Evolutionary conservation across 2,888 invertebrate species (phyloP), one percentile per base, ranked within the genome.

Genomic region (Leucoma salicis): DNA sequence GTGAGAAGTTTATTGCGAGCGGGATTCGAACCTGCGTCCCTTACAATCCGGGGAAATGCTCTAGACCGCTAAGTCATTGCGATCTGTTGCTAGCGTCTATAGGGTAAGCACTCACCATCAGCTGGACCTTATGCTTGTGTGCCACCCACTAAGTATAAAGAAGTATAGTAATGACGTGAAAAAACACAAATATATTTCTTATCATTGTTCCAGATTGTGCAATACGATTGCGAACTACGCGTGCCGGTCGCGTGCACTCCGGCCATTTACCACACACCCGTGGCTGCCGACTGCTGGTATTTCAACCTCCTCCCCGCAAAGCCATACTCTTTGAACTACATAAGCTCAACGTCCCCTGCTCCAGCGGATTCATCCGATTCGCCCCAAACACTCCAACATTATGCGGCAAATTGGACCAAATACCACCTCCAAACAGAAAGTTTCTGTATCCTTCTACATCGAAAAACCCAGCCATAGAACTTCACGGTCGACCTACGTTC

Each of bases 391-490:
- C 88, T 13, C 81, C 86, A 6, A 79, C 78, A 1, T 74, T 94
- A 10, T 94, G 94, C 74, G 94, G 94, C 1, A 94, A 94, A 68
- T 81, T 94, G 3, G 94, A 94, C 68, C 94, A 94, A 72, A 88
- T 94, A 25, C 85, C 91, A 0, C 68, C 78, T 4, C 78, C 78
- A 10, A 92, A 93, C 62, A 90, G 93, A 49, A 90, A 88, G 52
- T 78, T 76, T 49, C 79, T 94, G 33, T 93, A 94, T 72, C 91
- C 92, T 12, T 60, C 75, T 1, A 53, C 70, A 40, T 89, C 91
- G 16, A 90, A 89, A 49, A 85, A 81, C 49, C 91, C 91, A 3
- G 84, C 87, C 29, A 70, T 94, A 50, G 91, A 91, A 63, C 78
- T 93, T 41, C 91, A 91, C 63, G 93, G 92, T 49, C 89, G 89